Evolutionary conservation across 2,888 invertebrate species (phyloP), one percentile per base, ranked within the genome.

Genomic region (Crocallis elinguaria): DNA sequence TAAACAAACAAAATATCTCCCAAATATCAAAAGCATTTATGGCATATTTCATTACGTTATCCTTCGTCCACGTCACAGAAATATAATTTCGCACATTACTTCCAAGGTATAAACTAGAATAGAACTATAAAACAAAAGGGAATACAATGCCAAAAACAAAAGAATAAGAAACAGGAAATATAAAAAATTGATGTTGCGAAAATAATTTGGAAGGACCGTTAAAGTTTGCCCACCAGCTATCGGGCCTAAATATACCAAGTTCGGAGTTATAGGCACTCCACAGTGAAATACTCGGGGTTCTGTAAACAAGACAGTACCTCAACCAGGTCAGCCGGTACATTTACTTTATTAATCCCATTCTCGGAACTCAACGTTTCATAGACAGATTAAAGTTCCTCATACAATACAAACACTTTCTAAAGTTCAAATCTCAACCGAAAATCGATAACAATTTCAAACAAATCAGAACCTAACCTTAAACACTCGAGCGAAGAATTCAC

Each of bases 101-200:
- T 52, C 53, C 48, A 38, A 42, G 53, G 33, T 53, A 49, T 57
- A 50, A 57, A 54, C 56, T 36, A 42, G 46, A 60, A 58, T 39
- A 45, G 45, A 49, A 52, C 60, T 43, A 63, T 63, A 61, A 60
- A 57, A 54, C 52, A 53, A 36, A 36, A 44, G 60, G 57, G 36
- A 64, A 38, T 45, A 41, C 44, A 51, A 62, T 49, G 58, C 37
- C 56, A 62, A 65, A 70, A 67, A 71, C 67, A 68, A 70, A 69
- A 62, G 64, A 66, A 67, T 60, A 69, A 62, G 68, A 66, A 67
- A 65, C 63, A 63, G 68, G 62, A 62, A 67, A 67, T 62, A 74
- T 63, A 74, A 72, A 69, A 71, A 75, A 73, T 76, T 73, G 67
- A 76, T 72, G 75, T 72, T 61, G 67, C 70, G 66, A 60, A 67